phyloP scores from a whole-genome alignment of 2,113 vertebrate genomes.

The Oreochromis tanganicae region DNA sequence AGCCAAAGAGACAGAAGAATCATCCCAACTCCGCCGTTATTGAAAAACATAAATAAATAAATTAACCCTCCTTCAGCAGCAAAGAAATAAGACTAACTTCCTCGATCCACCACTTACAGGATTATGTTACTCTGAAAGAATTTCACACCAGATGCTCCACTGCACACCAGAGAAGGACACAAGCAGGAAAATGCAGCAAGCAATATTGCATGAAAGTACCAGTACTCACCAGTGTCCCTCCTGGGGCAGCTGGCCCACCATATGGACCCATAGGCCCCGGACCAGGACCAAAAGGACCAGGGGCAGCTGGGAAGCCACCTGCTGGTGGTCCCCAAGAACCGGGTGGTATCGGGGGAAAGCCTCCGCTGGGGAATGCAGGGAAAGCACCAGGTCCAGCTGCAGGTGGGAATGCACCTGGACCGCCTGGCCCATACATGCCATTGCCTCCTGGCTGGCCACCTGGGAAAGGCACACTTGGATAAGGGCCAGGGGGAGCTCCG shows the following conservation, averaged over 20 bases:
- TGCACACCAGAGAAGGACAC: background rate
- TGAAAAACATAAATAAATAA: background rate
- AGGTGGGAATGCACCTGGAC: constrained; percentile 63
- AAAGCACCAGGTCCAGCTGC: constrained; percentile 54
- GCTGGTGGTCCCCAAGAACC: constrained; percentile 72
- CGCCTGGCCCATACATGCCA: constrained; percentile 71
- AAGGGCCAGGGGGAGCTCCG: constrained; percentile 70
- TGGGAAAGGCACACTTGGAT: constrained; percentile 67
- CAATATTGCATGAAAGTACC: background rate
- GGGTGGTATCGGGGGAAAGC: constrained; percentile 67
- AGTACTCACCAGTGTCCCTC: constrained; percentile 72
- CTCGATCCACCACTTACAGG: background rate
- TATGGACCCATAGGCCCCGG: constrained; percentile 66
- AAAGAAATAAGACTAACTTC: background rate
- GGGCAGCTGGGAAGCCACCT: constrained; percentile 64
- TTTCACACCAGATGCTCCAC: background rate
- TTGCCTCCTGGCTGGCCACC: constrained; percentile 55
- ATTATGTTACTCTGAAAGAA: background rate
- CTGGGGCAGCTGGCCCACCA: constrained; percentile 65
- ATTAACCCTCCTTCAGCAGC: background rate
- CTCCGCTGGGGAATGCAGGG: constrained; percentile 60
- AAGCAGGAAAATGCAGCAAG: background rate
- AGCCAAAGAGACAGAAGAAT: background rate
- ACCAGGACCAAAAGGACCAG: constrained; percentile 57
- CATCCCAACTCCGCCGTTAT: background rate